Percentiles rank a stretch among this genome's conserved stretches.
These are phyloP conservation scores for Castor canadensis DNA, from an alignment of 2,113 vertebrate species.

Conservation along the genomic window DNA sequence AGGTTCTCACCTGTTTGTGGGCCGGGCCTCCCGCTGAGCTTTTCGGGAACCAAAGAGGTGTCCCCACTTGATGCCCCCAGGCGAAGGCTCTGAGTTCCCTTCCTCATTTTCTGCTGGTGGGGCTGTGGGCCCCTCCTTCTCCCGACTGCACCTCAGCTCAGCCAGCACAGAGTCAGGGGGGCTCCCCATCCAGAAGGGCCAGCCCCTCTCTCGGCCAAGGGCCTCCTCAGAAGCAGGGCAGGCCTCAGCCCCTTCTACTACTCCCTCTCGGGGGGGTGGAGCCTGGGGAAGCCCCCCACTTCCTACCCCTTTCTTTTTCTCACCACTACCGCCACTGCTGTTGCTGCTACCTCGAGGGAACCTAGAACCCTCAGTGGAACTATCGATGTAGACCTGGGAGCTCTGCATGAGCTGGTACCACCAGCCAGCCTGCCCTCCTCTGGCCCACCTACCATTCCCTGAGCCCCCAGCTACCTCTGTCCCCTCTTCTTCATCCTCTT, in stretches of 20 bases:
- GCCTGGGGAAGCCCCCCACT: constrained; percentile 66
- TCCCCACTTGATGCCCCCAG: constrained; percentile 83
- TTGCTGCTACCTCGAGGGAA: constrained; percentile 85
- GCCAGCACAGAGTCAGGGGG: constrained; percentile 93
- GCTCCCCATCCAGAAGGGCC: constrained; percentile 96
- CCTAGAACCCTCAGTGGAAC: constrained; percentile 87
- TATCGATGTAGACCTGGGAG: constrained; percentile 97
- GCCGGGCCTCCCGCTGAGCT: constrained; percentile 79
- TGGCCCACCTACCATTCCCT: constrained; percentile 55
- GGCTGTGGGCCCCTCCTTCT: constrained; percentile 75
- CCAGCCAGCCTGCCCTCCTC: constrained; percentile 91
- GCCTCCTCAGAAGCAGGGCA: constrained; percentile 83
- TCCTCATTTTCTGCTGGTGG: constrained; percentile 36
- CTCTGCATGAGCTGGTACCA: constrained; percentile 99
- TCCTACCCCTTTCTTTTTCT: constrained; percentile 83
- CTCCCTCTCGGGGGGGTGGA: constrained; percentile 92
- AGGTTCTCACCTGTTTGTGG: constrained; percentile 86
- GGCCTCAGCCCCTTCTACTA: constrained; percentile 95
- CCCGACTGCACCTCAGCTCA: constrained; percentile 87
- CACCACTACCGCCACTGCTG: constrained; percentile 67
- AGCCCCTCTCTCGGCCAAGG: constrained; percentile 78
- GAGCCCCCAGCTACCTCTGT: constrained; percentile 37
- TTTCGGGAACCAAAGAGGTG: constrained; percentile 85
- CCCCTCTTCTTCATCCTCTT: constrained; percentile 76
- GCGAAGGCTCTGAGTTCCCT: constrained; percentile 42